phyloP scores from a whole-genome alignment of 1,140 invertebrate genomes.

The Prorops nasuta region DNA sequence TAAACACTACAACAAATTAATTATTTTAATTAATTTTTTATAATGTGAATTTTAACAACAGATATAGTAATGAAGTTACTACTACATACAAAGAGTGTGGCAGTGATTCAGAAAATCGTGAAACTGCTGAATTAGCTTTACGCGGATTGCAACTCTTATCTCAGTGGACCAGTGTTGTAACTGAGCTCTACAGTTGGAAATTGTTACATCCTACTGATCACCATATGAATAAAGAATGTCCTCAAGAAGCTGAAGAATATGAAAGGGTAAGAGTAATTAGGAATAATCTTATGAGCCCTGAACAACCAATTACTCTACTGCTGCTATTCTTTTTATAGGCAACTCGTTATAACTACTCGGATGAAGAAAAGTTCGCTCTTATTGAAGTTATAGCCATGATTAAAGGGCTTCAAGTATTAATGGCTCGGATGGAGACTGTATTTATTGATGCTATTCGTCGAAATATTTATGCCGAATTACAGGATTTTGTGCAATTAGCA shows the following conservation, averaged over 20 bases:
- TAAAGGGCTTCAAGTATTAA: conserved; percentile 95
- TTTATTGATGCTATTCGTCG: conserved; percentile 94
- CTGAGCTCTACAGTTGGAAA: conserved; percentile 98
- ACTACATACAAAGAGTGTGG: conserved; percentile 92
- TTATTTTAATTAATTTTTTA: background rate
- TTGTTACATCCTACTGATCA: conserved; percentile 96
- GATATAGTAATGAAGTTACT: conserved; percentile 64
- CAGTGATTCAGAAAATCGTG: conserved; percentile 89
- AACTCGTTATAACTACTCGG: conserved; percentile 96
- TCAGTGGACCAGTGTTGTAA: conserved; percentile 96
- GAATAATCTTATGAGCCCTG: too few species aligned
- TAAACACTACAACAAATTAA: background rate
- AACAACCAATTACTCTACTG: too few species aligned
- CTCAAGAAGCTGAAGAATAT: conserved; percentile 97
- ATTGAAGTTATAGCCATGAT: conserved; percentile 99
- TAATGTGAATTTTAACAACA: conserved; percentile 11
- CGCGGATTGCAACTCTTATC: conserved; percentile 91
- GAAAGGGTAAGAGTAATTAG: conserved; percentile 72
- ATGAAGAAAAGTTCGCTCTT: conserved; percentile 96
- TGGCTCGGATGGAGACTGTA: conserved; percentile 97
- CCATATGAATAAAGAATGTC: conserved; percentile 93
- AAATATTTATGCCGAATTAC: conserved; percentile 95
- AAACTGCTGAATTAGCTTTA: conserved; percentile 88
- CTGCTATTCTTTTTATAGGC: too few species aligned
- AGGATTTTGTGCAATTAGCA: conserved; percentile 93